phyloP scores from a whole-genome alignment of 2,888 invertebrate species.

The Brachyopa scutellaris region DNA sequence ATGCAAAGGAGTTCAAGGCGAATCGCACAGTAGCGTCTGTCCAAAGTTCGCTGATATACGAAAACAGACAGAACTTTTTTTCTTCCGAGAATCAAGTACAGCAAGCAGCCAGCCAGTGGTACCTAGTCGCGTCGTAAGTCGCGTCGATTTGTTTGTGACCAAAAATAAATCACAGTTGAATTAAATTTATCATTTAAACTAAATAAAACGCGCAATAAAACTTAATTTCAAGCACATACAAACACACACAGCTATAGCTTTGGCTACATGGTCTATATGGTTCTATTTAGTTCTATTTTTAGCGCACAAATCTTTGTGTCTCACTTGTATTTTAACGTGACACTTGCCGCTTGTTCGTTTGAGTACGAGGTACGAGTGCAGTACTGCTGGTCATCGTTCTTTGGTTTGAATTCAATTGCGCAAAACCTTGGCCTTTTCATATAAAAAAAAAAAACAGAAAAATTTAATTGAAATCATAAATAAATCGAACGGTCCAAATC shows the following conservation, averaged over 20 bases:
- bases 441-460: background rate
- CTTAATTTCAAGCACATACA: constrained; percentile 50
- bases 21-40: constrained; percentile 17
- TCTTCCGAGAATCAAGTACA: too few relatives aligned
- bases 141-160: constrained; percentile 51
- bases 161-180: constrained; percentile 60
- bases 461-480: too few relatives aligned
- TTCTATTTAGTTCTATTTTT: constrained; percentile 33
- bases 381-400: constrained; percentile 43
- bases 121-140: background rate
- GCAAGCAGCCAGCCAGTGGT: background rate
- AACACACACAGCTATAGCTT: constrained; percentile 20
- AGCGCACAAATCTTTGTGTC: constrained; percentile 50
- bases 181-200: constrained; percentile 64
- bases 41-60: constrained; percentile 21
- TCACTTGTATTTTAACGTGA: constrained; percentile 59
- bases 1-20: constrained; percentile 68
- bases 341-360: too few relatives aligned
- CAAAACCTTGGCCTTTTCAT: constrained; percentile 61
- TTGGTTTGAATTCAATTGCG: constrained; percentile 34
- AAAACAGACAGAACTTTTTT: constrained; percentile 16
- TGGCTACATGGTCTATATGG: constrained; percentile 6
- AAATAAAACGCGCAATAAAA: constrained; percentile 70
- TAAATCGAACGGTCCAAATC: background rate
- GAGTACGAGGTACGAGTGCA: background rate